Evolutionary conservation across 2,888 invertebrate genomes (phyloP).

Genomic region (Trichogramma dendrolimi): DNA sequence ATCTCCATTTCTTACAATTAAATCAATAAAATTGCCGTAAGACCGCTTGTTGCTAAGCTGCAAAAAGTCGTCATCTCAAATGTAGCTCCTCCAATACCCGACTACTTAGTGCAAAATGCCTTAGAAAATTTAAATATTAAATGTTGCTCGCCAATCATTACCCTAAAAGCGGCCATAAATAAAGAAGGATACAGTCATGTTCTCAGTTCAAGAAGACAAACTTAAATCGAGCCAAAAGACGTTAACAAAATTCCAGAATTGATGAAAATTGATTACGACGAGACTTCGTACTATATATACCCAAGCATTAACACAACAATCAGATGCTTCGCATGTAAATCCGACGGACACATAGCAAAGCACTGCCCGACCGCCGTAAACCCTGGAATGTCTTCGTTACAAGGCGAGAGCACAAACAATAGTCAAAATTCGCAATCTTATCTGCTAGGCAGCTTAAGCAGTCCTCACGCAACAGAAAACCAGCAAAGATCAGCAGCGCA

Average conservation of each 20-base stretch:
- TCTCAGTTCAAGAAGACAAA: too few relatives aligned
- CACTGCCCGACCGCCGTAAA: background rate
- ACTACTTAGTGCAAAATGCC: background rate
- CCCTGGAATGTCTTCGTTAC: too few relatives aligned
- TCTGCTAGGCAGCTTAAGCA: background rate
- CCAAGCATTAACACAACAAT: background rate
- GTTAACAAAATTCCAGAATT: too few relatives aligned
- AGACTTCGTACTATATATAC: slow-evolving; percentile 4
- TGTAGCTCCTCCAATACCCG: background rate
- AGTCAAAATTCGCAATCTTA: too few relatives aligned
- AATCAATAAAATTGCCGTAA: background rate
- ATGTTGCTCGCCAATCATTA: too few relatives aligned
- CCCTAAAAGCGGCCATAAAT: too few relatives aligned
- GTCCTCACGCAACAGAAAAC: background rate
- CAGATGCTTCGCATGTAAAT: slow-evolving; percentile 8
- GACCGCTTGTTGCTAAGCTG: background rate
- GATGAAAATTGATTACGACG: slow-evolving; percentile 6
- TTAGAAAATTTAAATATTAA: background rate
- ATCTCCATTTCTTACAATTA: background rate
- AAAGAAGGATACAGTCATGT: too few relatives aligned
- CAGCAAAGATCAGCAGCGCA: too few relatives aligned
- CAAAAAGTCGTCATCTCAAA: slow-evolving; percentile 5
- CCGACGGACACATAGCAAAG: slow-evolving; percentile 5
- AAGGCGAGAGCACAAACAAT: too few relatives aligned
- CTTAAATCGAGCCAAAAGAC: too few relatives aligned